Evolutionary conservation across 1,140 invertebrate genomes (phyloP), one percentile per base, ranked within the genome.

Genomic region (Arctopsyche grandis): DNA sequence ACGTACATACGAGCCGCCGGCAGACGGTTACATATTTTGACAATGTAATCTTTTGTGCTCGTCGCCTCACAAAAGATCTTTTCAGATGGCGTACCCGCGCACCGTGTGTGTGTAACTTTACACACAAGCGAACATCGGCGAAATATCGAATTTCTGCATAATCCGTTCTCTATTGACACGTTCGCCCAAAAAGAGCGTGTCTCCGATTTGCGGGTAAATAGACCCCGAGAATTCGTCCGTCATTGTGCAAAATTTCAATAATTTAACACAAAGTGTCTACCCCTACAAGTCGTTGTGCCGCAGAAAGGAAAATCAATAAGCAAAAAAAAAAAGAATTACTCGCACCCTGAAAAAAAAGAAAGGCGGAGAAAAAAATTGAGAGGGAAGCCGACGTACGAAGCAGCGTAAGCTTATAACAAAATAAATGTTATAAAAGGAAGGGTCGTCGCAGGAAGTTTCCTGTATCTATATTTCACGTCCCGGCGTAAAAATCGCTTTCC

Each of bases 11-110:
- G 58, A 9, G 63, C 76, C 14, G 75, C 21, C 19, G 46, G 75
- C 29, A 76, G 78, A 63, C 78, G 73, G 71, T 79, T 79, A 79
- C 73, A 70, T 70, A 79, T 75, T 75, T 69, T 66, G 78, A 79
- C 78, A 79, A 79, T 79, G 73, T 79, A 79, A 79, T 79, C 78
- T 79, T 74, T 79, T 75, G 48, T 75, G 78, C 69, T 48, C 60
- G 71, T 46, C 66, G 24, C 44, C 44, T 21, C 10, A 78, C 78
- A 79, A 79, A 79, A 52, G 63, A 60, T 76, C 74, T 46, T 44
- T 76, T 60, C 74, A 63, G 46, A 63, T 24, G 74, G 74, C 74
- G 26, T 19, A 48, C 56, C 44, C 19, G 26, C 60, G 24, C 16
- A n/a, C 16, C 26, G 24, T 7, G 14, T 26, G 52, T 43, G 56